Base-by-base conservation (phyloP, 1,140 invertebrate genomes). In the Heliconius melpomene region DNA sequence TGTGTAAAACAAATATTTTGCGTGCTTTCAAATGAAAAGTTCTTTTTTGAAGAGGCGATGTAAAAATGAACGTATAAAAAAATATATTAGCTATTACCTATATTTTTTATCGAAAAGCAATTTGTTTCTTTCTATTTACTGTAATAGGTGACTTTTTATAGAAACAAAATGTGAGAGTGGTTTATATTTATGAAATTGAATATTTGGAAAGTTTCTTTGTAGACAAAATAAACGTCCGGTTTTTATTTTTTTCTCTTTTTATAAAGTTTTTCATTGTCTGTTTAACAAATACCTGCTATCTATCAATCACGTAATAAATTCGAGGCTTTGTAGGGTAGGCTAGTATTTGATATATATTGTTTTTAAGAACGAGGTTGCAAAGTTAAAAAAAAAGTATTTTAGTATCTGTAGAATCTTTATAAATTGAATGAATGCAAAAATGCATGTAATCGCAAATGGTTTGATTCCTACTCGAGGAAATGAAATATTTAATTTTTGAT, bases 1-100 rank as follows among this genome's bases (percentile, higher is more conserved):
- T 36, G n/a, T 57, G 54, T 75, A 75, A 75, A 52, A 57, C 46
- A 75, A 75, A 54, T 36, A 57, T 75, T 75, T 72, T 40, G 5
- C 18, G 11, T 26, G 60, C 23, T 66, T 16, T 16, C 2, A 5
- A 66, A 13, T 66, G 60, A 26, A 66, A 66, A 57, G 9, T 3
- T 26, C 2, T 60, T 60, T 60, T 60, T 9, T 1, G 26, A 66
- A 66, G 13, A 29, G 23, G n/a, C n/a, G 5, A 46, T 23, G n/a
- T 60, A 11, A n/a, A 26, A 60, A 60, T 20, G n/a, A 60, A 60
- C 0, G 9, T 60, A 2, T 23, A 23, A 60, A 60, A 60, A 60
- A 26, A 9, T 60, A 60, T 60, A 60, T 60, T 23, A 60, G 8
- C 54, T 23, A 60, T 60, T 60, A 46, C 40, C 40, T 46, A 60